Base-by-base conservation (phyloP, 2,797 vertebrate species). In the Pangasius larnaudii region DNA sequence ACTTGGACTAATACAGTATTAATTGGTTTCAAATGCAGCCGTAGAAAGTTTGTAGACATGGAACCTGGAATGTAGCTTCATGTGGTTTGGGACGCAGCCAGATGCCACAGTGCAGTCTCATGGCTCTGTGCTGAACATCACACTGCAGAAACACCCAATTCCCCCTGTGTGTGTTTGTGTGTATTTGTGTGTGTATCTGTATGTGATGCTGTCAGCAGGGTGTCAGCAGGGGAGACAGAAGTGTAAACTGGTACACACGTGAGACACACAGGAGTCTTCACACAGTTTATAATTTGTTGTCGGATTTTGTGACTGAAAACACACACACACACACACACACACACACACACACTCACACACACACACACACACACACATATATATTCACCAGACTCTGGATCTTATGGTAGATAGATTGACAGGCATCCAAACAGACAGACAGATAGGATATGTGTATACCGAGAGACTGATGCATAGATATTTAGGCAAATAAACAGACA, bases 161-260 rank as follows among this genome's bases (percentile, higher is more conserved):
- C 51, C 78, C 33, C 30, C 75, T 74, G 46, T 33, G 18, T 79
- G n/a, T 79, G 75, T 56, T 79, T 59, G 58, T 59, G 58, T 56
- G 53, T 18, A 13, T 56, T 56, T 51, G 24, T 78, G n/a, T 58
- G 51, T 39, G 30, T 36, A 58, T 80, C 53, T 58, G 18, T 80
- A 36, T 36, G 3, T 27, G 53, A 36, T 59, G 77, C 86, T 58
- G 36, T 83, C 53, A 36, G 78, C 86, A 69, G 56, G 77, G 63
- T 71, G 30, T 49, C 86, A 71, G 56, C n/a, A 33, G 27, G 58
- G 42, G 72, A 86, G n/a, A 77, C 3, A 13, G 58, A 86, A 58
- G 85, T 24, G 58, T 86, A 61, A 78, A 86, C 85, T 71, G 87
- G 79, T 85, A 74, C 80, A 89, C 82, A 85, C n/a, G 42, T 33